phyloP scores from a whole-genome alignment of 2,797 vertebrate genomes.

The Diglossa cyanea region DNA sequence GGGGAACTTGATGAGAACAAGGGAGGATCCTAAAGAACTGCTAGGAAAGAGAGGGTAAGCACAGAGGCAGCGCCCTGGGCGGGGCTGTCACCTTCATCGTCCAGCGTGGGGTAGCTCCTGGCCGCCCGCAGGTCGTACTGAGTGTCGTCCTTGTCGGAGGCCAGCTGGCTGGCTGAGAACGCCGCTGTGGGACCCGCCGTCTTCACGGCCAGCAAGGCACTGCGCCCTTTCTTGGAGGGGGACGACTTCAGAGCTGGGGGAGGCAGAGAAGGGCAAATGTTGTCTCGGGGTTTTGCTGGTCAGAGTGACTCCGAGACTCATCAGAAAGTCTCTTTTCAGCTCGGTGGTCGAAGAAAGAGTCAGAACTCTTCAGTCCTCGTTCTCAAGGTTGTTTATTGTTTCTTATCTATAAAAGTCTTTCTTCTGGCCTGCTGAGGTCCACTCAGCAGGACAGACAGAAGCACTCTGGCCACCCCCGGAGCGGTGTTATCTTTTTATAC shows the following conservation, averaged over 20 bases:
- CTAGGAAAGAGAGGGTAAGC: background rate
- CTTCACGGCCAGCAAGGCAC: slow-evolving; percentile 86
- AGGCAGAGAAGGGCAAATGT: background rate
- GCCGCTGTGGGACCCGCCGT: slow-evolving; percentile 85
- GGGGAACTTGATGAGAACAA: background rate
- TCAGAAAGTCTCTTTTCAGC: no score
- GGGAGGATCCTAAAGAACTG: slow-evolving; percentile 6
- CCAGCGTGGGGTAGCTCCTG: slow-evolving; percentile 93
- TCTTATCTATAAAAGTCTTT: no score
- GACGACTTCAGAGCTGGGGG: slow-evolving; percentile 90
- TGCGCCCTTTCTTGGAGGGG: slow-evolving; percentile 94
- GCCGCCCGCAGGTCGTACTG: slow-evolving; percentile 91
- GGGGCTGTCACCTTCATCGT: slow-evolving; percentile 87
- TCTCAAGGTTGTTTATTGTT: no score
- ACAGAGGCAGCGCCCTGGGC: background rate
- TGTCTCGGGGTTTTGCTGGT: no score
- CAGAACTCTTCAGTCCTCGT: no score
- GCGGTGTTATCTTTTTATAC: no score
- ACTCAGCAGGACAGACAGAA: no score
- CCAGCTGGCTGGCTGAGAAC: slow-evolving; percentile 92
- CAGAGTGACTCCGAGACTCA: no score
- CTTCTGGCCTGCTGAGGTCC: no score
- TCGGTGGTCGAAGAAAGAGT: no score
- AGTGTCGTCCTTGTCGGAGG: slow-evolving; percentile 86
- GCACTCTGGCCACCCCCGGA: no score